Base-by-base conservation (phyloP, 2,888 invertebrate species). In the Artemia sinica region DNA sequence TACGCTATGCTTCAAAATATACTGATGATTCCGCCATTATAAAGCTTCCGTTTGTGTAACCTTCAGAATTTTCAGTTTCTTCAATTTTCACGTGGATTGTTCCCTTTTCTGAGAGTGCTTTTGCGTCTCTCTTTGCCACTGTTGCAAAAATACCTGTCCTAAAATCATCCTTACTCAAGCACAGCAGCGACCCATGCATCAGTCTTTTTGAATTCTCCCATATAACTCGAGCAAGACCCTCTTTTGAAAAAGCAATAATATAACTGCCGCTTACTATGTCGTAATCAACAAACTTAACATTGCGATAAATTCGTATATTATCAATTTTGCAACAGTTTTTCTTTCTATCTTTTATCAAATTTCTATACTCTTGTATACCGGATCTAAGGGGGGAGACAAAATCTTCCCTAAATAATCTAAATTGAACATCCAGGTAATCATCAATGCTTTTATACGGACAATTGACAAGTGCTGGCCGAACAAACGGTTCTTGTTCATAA, bases 1-100 rank as follows among this genome's bases (percentile, higher is more conserved):
- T 84, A 72, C 85, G 81, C 75, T 90, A 91, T 0, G 90, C 88
- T 75, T 90, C 90, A 75, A 90, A 89, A 76, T 86, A 91, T 0
- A 87, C 84, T 68, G 84, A 84, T 68, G 87, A 85, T 76, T 90
- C 89, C 3, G 87, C 82, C 86, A 90, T 87, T 0, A 83, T 74
- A 71, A 82, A 83, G 0, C 77, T 72, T 71, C 79, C 76, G 0
- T 77, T 76, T 48, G 48, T 41, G 48, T 71, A 69, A n/a, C 71
- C 67, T 49, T 69, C 69, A 13, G 72, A 71, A 1, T 72, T 70
- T 0, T 69, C 68, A 3, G 68, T n/a, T 41, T 71, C 71, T 69
- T 73, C 73, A 63, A 74, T 70, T 51, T 70, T 69, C 49, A 74
- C 76, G 75, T 82, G 78, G 75, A 85, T 82, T 77, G 80, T 81